phyloP scores from a whole-genome alignment of 2,888 invertebrate genomes.

The Lissocephala sabroskyi region DNA sequence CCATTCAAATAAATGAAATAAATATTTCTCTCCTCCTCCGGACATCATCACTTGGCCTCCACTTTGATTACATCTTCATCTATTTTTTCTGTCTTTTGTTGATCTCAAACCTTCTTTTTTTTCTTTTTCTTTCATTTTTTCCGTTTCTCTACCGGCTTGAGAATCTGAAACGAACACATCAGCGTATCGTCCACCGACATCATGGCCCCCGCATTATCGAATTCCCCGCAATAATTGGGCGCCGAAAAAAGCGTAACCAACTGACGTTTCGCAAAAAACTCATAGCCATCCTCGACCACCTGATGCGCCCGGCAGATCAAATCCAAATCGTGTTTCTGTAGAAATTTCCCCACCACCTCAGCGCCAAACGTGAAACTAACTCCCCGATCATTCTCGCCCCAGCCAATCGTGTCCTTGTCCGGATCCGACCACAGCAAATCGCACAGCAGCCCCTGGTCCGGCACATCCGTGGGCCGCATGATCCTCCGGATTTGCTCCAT shows the following conservation, averaged over 20 bases:
- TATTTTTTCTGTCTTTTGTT: too few relatives aligned
- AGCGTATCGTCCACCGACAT: slow-evolving; percentile 96
- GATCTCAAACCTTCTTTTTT: too few relatives aligned
- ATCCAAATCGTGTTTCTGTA: slow-evolving; percentile 94
- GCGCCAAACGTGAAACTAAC: slow-evolving; percentile 99
- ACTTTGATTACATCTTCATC: too few relatives aligned
- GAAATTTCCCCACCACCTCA: slow-evolving; percentile 78
- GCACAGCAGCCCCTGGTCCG: slow-evolving; percentile 94
- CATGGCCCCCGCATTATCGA: slow-evolving; percentile 91
- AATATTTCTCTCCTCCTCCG: too few relatives aligned
- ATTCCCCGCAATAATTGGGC: slow-evolving; percentile 88
- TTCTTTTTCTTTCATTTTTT: too few relatives aligned
- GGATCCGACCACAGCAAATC: slow-evolving; percentile 97
- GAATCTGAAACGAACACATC: slow-evolving; percentile 89
- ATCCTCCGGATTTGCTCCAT: slow-evolving; percentile 98
- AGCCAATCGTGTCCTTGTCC: slow-evolving; percentile 96
- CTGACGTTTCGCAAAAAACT: slow-evolving; percentile 96
- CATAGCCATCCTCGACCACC: slow-evolving; percentile 97
- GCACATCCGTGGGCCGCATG: slow-evolving; percentile 97
- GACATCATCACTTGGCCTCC: too few relatives aligned
- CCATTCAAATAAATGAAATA: too few relatives aligned
- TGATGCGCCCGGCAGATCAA: slow-evolving; percentile 97
- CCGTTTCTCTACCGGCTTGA: slow-evolving; percentile 43
- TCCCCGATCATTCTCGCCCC: slow-evolving; percentile 99
- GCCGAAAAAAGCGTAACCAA: slow-evolving; percentile 91